Evolutionary conservation across 2,888 invertebrate genomes (phyloP), one percentile per base, ranked within the genome.

Genomic region (Nomada ruficornis): DNA sequence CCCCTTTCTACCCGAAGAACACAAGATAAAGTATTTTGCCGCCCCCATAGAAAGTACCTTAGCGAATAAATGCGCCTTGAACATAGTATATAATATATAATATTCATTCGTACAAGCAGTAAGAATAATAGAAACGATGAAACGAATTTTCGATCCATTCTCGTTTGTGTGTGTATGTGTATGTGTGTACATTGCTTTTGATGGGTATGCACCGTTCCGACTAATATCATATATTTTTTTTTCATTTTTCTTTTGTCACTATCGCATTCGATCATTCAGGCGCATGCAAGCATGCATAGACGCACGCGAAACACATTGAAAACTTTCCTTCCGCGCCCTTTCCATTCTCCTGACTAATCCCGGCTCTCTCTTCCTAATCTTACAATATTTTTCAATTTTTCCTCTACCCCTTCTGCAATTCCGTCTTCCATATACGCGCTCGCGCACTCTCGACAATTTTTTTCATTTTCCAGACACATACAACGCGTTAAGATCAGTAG

Each of bases 21-120:
- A 65, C 55, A 55, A 70, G 59, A 36, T 36, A 78, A 68, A 64
- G 15, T 18, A 59, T 15, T 11, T 83, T 77, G 18, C 18, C 47
- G 13, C 47, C 10, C 13, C 44, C 52, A 26, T 26, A 57, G 26
- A 52, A 75, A 72, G 59, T 75, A 71, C 29, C 15, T 57, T 64
- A 65, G 57, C 54, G 71, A 77, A 73, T 80, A 83, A 86, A 87
- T 78, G 87, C 82, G 76, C 74, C 60, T 78, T 63, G 52, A 42
- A 83, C 74, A 50, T 75, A 47, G 29, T 50, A 54, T 70, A 65
- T 68, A 11, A n/a, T 15, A 18, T 68, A 2, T 70, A 42, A 4
- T 75, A 67, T 78, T 59, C 65, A 73, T 60, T 73, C 69, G 29
- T 74, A 73, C 65, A 81, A 81, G 69, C 77, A 44, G 63, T 54